phyloP scores from a whole-genome alignment of 2,888 invertebrate genomes.

The Caenorhabditis angaria region DNA sequence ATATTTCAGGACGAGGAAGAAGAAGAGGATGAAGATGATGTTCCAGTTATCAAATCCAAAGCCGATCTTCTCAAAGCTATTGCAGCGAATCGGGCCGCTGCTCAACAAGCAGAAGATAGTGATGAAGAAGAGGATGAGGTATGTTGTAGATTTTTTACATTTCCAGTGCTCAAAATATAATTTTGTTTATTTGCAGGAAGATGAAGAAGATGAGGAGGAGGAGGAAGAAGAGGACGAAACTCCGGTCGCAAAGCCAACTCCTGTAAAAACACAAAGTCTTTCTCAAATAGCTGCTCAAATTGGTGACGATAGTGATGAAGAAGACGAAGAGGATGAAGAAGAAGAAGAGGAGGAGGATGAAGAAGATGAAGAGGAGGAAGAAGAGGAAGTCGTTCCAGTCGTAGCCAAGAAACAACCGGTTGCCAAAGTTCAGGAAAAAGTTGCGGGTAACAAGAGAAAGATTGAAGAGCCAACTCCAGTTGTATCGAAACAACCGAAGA shows the following conservation, averaged over 20 bases:
- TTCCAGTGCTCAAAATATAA: background rate
- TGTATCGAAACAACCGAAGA: constrained; percentile 26
- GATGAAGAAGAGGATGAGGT: constrained; percentile 15
- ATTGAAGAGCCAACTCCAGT: constrained; percentile 30
- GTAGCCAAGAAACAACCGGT: background rate
- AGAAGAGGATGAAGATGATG: constrained; percentile 23
- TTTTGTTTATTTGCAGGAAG: background rate
- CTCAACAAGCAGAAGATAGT: constrained; percentile 2
- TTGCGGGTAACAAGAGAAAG: constrained; percentile 43
- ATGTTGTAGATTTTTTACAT: background rate
- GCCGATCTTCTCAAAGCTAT: constrained; percentile 29
- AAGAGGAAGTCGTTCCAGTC: constrained; percentile 16
- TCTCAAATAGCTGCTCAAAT: background rate
- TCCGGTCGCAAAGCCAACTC: constrained; percentile 10
- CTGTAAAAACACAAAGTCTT: background rate
- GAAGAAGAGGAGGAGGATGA: constrained; percentile 36
- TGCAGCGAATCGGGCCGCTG: constrained; percentile 20
- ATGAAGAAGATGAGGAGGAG: constrained; percentile 38
- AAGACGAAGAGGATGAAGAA: constrained; percentile 13
- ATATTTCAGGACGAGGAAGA: constrained; percentile 23
- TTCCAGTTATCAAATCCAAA: constrained; percentile 26
- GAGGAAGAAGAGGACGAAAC: constrained; percentile 26
- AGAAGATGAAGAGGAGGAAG: constrained; percentile 38
- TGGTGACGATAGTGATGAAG: background rate
- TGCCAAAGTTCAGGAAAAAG: constrained; percentile 9